Percentiles rank a stretch among this genome's conserved stretches.
Evolutionary conservation across 2,888 invertebrate genomes (phyloP).

Genomic region (Cyrtodaria siliqua): DNA sequence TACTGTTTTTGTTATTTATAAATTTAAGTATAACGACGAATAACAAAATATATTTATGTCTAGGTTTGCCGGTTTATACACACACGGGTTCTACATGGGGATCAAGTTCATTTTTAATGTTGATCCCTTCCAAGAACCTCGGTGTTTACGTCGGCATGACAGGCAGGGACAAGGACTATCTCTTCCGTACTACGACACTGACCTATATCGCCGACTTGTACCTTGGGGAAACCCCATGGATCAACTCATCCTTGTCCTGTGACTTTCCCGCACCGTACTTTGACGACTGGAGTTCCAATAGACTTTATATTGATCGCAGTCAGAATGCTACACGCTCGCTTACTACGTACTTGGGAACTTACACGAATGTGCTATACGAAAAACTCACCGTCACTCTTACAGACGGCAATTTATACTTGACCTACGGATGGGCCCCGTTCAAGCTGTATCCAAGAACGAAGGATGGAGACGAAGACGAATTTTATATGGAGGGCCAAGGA

Average conservation of each 20-base stretch:
- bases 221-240: constrained; percentile 71
- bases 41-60: constrained; percentile 7
- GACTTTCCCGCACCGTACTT: constrained; percentile 66
- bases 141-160: constrained; percentile 64
- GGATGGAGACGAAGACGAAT: constrained; percentile 7
- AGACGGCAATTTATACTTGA: not conserved
- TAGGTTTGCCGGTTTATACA: constrained; percentile 60
- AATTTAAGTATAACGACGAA: too few species aligned
- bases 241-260: constrained; percentile 72
- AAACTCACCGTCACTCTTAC: not conserved
- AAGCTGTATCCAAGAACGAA: constrained; percentile 8
- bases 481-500: constrained; percentile 11
- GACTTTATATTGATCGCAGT: not conserved
- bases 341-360: constrained; percentile 1
- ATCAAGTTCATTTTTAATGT: constrained; percentile 60
- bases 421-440: constrained; percentile 4
- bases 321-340: not conserved
- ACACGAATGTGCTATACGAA: not conserved
- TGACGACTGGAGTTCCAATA: not conserved
- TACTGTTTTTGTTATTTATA: too few species aligned
- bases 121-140: constrained; percentile 59
- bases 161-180: constrained; percentile 58
- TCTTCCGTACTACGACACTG: constrained; percentile 65
- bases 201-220: too few species aligned
- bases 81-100: constrained; percentile 72